phyloP scores from a whole-genome alignment of 2,888 invertebrate species.

The Coremacera marginata region DNA sequence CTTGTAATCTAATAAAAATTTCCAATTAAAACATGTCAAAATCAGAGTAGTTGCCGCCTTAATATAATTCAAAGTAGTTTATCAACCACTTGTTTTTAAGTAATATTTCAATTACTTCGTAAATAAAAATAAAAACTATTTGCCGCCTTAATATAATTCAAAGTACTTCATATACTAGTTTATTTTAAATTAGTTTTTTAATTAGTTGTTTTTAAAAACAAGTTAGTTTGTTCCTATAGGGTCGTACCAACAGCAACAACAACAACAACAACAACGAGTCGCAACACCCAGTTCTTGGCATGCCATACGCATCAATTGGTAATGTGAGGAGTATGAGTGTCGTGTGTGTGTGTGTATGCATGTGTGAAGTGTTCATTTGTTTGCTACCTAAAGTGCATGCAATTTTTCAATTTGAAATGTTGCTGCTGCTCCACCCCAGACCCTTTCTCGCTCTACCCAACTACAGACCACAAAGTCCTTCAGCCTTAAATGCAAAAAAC shows the following conservation, averaged over 20 bases:
- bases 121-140: too few species aligned
- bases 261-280: not conserved
- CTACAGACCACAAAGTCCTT: constrained; percentile 30
- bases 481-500: constrained; percentile 47
- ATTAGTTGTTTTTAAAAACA: too few species aligned
- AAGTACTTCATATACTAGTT: too few species aligned
- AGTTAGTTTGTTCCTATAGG: too few species aligned
- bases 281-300: not conserved
- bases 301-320: not conserved
- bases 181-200: too few species aligned
- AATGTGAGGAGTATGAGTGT: constrained; percentile 41
- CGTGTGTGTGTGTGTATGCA: constrained; percentile 37
- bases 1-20: too few species aligned
- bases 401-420: constrained; percentile 65
- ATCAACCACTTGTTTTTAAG: too few species aligned
- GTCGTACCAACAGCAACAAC: constrained; percentile 9
- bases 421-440: constrained; percentile 11
- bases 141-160: too few species aligned
- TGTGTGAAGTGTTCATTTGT: constrained; percentile 28
- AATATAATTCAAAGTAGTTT: too few species aligned
- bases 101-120: too few species aligned
- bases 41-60: too few species aligned
- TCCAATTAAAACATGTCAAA: too few species aligned
- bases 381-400: constrained; percentile 66
- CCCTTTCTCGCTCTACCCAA: constrained; percentile 15